Base-by-base conservation (phyloP, 2,888 invertebrate species). In the Schrankia costaestrigalis region DNA sequence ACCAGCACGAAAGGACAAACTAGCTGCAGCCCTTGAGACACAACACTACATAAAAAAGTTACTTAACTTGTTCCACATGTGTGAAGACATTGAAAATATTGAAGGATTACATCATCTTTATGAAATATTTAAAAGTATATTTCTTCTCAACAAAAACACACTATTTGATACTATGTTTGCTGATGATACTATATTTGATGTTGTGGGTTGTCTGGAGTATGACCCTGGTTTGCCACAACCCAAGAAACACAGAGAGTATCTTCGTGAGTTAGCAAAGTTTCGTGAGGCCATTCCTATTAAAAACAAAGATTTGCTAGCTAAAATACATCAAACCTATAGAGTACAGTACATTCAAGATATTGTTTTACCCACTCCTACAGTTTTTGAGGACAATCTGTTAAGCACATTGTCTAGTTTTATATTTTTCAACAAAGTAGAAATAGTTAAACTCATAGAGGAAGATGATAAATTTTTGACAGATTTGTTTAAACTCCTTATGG, bases 261-360 rank as follows among this genome's bases (percentile, higher is more conserved):
- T 99, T 56, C 93, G 93, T 70, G 95, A 96, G 73, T 92, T 96
- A 81, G 97, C 98, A 11, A 95, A 94, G 85, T 97, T 96, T 78
- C 93, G 94, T 64, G 96, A 96, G 83, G 96, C 96, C 35, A 95
- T 99, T 68, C 97, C 98, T 37, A 98, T 99, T 44, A 94, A 95
- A 70, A 98, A 98, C 83, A 91, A 92, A 49, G 99, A 99, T 86
- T 90, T 99, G 54, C 89, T 97, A 61, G 95, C 97, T 35, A 99
- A 99, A 91, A 99, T 99, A 62, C 99, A 99, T 88, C 99, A 99
- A 89, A 99, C 99, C 35, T 99, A 98, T 88, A 93, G 99, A 79
- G 98, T 99, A 70, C 99, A 99, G 89, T 99, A 99, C 86, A 98
- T 99, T 67, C 96, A 96, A 75, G 99, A 99, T 87, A 98, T 99